Evolutionary conservation across 2,888 invertebrate genomes (phyloP).

Genomic region (Anodontia alba): DNA sequence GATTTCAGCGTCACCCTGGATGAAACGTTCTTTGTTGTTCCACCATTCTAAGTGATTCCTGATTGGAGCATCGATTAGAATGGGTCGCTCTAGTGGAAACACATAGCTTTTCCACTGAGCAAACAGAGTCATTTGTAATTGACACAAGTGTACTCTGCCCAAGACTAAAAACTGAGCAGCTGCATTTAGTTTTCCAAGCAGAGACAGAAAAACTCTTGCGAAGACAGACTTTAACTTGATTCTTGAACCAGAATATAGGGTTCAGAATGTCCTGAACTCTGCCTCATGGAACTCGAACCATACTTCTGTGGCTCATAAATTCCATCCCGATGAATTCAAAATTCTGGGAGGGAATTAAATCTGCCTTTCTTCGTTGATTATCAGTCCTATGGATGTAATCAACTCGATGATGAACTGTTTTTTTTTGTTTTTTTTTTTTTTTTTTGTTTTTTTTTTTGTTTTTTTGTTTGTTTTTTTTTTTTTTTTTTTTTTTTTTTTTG

Average conservation of each 20-base stretch:
- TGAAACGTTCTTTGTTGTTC: too few species aligned
- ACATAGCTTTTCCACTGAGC: conserved; percentile 14
- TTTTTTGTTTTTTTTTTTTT: too few species aligned
- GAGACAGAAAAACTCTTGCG: conserved; percentile 19
- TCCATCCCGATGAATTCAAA: conserved; percentile 22
- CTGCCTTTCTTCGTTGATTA: too few species aligned
- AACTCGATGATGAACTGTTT: not conserved
- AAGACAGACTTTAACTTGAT: not conserved
- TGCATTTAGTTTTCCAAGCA: conserved; percentile 12
- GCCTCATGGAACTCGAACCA: not conserved
- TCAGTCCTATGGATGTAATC: not conserved
- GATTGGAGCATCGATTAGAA: not conserved
- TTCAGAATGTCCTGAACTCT: not conserved
- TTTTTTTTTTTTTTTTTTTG: too few species aligned
- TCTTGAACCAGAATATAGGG: not conserved
- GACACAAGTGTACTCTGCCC: conserved; percentile 24
- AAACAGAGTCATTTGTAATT: conserved; percentile 17
- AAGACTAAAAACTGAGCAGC: conserved; percentile 19
- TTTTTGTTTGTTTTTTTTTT: too few species aligned
- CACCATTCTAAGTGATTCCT: too few species aligned
- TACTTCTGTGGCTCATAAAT: not conserved
- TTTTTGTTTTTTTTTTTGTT: too few species aligned
- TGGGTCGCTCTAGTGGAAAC: not conserved
- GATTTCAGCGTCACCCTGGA: not conserved
- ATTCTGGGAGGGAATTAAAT: conserved; percentile 32